These are phyloP conservation scores for Melanotaenia trifasciata DNA, from an alignment of 2,797 vertebrate species.

Conservation along the genomic window DNA sequence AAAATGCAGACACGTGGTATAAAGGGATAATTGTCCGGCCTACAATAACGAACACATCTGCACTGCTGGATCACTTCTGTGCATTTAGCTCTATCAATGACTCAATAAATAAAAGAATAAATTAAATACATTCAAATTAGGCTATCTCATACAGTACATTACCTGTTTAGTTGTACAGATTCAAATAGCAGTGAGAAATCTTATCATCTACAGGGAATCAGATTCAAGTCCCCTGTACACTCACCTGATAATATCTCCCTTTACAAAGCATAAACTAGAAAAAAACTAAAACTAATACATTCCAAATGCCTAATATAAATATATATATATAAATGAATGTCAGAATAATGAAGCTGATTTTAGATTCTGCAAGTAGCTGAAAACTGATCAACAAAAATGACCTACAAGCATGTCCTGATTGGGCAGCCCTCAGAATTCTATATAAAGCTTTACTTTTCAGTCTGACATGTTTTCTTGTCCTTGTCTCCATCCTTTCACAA, in stretches of 20 bases:
- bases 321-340: constrained; percentile 18
- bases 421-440: constrained; percentile 20
- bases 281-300: constrained; percentile 47
- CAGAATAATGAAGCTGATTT: constrained; percentile 12
- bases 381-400: constrained; percentile 15
- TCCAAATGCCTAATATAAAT: constrained; percentile 27
- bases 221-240: constrained; percentile 31
- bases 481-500: constrained; percentile 23
- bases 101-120: constrained; percentile 49
- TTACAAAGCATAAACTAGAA: constrained; percentile 16
- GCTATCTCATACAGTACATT: constrained; percentile 56
- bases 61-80: constrained; percentile 18
- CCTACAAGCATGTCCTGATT: constrained; percentile 33
- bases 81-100: constrained; percentile 32
- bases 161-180: constrained; percentile 43
- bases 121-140: constrained; percentile 78
- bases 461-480: neutral
- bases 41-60: constrained; percentile 13
- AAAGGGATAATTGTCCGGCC: constrained; percentile 28
- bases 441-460: constrained; percentile 1
- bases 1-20: constrained; percentile 24
- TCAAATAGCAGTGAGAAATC: constrained; percentile 67
- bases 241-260: constrained; percentile 11
- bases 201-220: constrained; percentile 17
- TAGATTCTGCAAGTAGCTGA: neutral